Conservation (phyloP, 2,888 invertebrate species). For the Meliscaeva auricollis region DNA sequence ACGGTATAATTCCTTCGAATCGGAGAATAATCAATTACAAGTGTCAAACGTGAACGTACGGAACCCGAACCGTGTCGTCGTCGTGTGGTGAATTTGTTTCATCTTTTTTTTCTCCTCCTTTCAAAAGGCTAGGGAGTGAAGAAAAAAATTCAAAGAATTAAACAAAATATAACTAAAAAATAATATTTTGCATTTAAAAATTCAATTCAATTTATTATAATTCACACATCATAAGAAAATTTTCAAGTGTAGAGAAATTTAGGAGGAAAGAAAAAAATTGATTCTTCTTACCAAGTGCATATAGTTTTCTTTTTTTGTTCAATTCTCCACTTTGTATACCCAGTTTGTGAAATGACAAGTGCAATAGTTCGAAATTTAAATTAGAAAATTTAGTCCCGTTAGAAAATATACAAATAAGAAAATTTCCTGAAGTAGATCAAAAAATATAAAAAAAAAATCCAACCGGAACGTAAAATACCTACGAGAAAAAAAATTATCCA, state of each 20-base stretch:
- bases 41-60: conserved; percentile 76
- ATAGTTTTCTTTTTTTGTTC: neutral
- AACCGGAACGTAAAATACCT: conserved; percentile 31
- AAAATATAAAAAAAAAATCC: conserved; percentile 16
- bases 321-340: neutral
- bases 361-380: conserved; percentile 50
- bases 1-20: conserved; percentile 55
- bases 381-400: conserved; percentile 11
- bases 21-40: conserved; percentile 75
- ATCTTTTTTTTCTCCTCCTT: conserved; percentile 25
- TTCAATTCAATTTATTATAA: conserved; percentile 5
- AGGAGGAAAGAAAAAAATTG: conserved; percentile 35
- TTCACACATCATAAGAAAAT: conserved; percentile 4
- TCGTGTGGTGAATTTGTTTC: conserved; percentile 48
- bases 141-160: conserved; percentile 25
- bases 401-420: conserved; percentile 29
- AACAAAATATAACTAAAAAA: neutral
- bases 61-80: conserved; percentile 38
- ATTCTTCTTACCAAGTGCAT: conserved; percentile 31
- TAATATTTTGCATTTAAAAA: conserved; percentile 9
- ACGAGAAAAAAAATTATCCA: conserved; percentile 36
- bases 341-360: conserved; percentile 52
- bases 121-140: conserved; percentile 37
- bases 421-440: neutral
- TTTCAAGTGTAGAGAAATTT: conserved; percentile 64